Evolutionary conservation across 2,888 invertebrate genomes (phyloP).

Genomic region (Chydorus sphaericus): DNA sequence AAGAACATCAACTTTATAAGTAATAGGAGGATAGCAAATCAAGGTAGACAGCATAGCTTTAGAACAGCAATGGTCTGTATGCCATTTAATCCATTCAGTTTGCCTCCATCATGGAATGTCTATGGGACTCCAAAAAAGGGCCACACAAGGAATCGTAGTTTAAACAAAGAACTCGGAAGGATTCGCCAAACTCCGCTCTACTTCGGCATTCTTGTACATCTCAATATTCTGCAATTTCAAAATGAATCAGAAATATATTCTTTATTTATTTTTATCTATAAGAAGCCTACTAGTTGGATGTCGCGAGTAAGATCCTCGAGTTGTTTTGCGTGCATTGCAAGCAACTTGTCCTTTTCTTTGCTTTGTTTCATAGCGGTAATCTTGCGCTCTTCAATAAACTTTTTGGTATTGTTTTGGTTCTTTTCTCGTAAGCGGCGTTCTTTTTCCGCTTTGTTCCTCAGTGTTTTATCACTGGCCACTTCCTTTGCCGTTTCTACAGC

Average conservation of each 20-base stretch:
- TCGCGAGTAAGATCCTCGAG: slow-evolving; percentile 75
- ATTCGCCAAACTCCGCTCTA: slow-evolving; percentile 73
- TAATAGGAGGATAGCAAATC: no score
- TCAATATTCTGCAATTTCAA: slow-evolving; percentile 56
- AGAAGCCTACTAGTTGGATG: slow-evolving; percentile 56
- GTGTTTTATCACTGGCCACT: slow-evolving; percentile 86
- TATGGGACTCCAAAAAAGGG: no score
- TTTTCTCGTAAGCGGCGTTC: slow-evolving; percentile 85
- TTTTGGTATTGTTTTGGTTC: slow-evolving; percentile 93
- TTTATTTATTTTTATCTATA: background rate
- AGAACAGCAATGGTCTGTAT: no score
- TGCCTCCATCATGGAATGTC: no score
- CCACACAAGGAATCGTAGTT: slow-evolving; percentile 26
- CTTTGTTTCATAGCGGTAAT: slow-evolving; percentile 74
- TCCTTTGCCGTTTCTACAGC: slow-evolving; percentile 95
- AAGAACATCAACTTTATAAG: no score
- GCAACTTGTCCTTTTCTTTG: slow-evolving; percentile 81
- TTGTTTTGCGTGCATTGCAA: slow-evolving; percentile 82
- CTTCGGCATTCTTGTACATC: slow-evolving; percentile 85
- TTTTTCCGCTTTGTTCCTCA: slow-evolving; percentile 91
- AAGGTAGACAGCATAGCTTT: no score
- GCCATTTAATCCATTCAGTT: no score
- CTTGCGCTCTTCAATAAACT: slow-evolving; percentile 90
- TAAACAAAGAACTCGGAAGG: slow-evolving; percentile 83
- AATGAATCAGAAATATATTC: slow-evolving; percentile 11